Evolutionary conservation across 2,888 invertebrate genomes (phyloP), one percentile per base, ranked within the genome.

Genomic region (Ctena decussata): DNA sequence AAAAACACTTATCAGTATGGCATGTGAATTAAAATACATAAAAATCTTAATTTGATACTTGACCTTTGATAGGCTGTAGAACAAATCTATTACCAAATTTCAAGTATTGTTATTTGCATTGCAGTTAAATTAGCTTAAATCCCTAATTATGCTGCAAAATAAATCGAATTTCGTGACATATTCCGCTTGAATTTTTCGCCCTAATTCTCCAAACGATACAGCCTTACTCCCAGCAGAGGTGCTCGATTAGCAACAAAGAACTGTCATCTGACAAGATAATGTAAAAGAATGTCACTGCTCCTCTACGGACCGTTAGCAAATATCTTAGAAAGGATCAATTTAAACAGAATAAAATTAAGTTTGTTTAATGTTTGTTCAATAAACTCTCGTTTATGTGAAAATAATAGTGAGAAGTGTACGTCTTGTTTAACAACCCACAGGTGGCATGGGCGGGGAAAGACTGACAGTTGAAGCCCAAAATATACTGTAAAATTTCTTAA

Each of bases 301-400:
- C 49, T 44, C 71, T 35, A 76, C 77, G 76, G 73, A 76, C 80
- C 41, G 70, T 39, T 53, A 44, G 84, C 80, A 85, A 88, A 88
- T 80, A 86, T 37, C 78, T 77, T 41, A 32, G 69, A 60, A 74
- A 82, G 76, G 77, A 74, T 80, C 79, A 80, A 79, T 86, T 84
- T 82, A 84, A 88, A 77, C 79, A 60, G 77, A 85, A 88, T 88
- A 79, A 82, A 82, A 86, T 85, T 76, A 83, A 85, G 78, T 76
- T 72, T 78, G 70, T 49, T 72, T 72, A 72, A 72, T 44, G 72
- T 72, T 41, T 77, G 65, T 69, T 77, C 72, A 80, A 77, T 73
- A 71, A 46, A 65, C 21, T 49, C 30, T 35, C 49, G 84, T 72
- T 80, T 77, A 73, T 73, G 49, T 30, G 72, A 57, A 44, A 37